Conservation (phyloP, 2,113 vertebrate species). For the Accipiter virgatus region DNA sequence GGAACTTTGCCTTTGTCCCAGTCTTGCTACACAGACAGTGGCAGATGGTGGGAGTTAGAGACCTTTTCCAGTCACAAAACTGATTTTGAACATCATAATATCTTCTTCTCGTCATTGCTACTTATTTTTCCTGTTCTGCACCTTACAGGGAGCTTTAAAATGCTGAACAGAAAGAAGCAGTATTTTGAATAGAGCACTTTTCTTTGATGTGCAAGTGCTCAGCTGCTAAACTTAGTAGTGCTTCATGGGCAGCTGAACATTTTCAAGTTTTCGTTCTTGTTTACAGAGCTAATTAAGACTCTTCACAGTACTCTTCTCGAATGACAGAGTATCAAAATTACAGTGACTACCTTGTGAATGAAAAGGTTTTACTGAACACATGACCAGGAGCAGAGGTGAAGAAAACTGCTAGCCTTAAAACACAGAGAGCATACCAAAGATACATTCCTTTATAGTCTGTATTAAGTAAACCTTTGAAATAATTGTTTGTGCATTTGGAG, state of each 20-base stretch:
- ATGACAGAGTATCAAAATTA: background rate
- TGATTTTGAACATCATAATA: background rate
- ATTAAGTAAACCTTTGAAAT: background rate
- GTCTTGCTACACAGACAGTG: fast-evolving
- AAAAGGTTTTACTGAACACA: background rate
- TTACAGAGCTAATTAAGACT: slow-evolving; percentile 39
- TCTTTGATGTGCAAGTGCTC: background rate
- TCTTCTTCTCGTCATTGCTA: background rate
- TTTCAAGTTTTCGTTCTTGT: slow-evolving; percentile 17
- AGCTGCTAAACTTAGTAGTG: background rate
- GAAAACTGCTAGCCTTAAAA: background rate
- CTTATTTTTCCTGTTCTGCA: background rate
- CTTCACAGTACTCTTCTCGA: background rate
- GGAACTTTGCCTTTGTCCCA: background rate
- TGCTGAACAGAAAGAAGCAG: background rate
- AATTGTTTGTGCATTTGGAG: background rate
- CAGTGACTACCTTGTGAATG: background rate
- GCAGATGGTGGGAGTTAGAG: background rate
- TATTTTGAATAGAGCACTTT: background rate
- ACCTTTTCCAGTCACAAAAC: background rate
- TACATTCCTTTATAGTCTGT: background rate
- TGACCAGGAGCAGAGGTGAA: background rate
- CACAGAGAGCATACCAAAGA: background rate
- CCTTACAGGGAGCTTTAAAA: background rate
- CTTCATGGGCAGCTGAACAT: background rate